Percentiles rank a stretch among this genome's conserved stretches.
Conservation (phyloP, 2,797 vertebrate genomes). For the Gadopsis bispinosus region DNA sequence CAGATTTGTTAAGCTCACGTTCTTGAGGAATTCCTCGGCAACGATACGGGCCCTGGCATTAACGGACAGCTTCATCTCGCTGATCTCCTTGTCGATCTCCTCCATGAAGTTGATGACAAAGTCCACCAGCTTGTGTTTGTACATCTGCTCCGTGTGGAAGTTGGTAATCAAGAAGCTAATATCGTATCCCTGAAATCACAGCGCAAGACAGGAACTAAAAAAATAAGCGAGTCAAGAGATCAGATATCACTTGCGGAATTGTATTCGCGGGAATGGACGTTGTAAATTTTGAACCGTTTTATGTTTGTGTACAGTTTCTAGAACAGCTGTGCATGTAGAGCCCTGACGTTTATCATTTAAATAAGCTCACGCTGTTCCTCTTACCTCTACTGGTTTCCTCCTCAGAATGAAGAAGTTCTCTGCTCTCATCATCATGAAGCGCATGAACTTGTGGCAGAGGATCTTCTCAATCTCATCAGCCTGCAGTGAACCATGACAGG, state of each 20-base stretch:
- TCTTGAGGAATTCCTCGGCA: slow-evolving; percentile 98
- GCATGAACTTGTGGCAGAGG: slow-evolving; percentile 99
- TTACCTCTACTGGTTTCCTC: slow-evolving; percentile 96
- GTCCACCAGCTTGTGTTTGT: slow-evolving; percentile 99
- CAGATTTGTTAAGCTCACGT: slow-evolving; percentile 81
- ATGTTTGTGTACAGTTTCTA: neutral
- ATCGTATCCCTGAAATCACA: slow-evolving; percentile 90
- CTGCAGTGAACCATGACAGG: slow-evolving; percentile 69
- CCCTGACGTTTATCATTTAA: neutral
- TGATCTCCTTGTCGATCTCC: slow-evolving; percentile 99
- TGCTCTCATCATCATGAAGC: slow-evolving; percentile 99
- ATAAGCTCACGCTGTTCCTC: slow-evolving; percentile 18
- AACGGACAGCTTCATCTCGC: slow-evolving; percentile 98
- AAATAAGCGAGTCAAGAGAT: neutral
- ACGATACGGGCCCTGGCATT: slow-evolving; percentile 96
- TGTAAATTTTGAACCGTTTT: neutral
- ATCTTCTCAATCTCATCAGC: slow-evolving; percentile 99
- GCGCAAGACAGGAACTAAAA: neutral
- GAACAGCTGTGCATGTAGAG: neutral
- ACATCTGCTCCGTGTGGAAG: slow-evolving; percentile 99
- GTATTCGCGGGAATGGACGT: neutral
- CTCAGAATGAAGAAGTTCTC: slow-evolving; percentile 99
- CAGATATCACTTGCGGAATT: neutral
- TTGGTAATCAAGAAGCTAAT: slow-evolving; percentile 99
- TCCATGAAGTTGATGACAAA: slow-evolving; percentile 99